Base-by-base conservation (phyloP, 1,140 invertebrate species). In the Copidosoma floridanum region DNA sequence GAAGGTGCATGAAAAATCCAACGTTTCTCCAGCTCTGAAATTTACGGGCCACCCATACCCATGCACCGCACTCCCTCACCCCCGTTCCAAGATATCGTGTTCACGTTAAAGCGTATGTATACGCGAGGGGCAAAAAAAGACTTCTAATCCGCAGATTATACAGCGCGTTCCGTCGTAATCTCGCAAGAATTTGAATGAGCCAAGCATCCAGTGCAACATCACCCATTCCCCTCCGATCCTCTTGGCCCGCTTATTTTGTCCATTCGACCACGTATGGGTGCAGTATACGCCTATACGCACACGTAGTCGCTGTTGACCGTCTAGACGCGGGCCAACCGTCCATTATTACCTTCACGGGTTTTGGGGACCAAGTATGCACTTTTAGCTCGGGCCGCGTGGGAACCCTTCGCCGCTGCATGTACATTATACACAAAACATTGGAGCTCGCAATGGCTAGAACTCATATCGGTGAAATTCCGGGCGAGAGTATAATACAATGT, bases 151-250 rank as follows among this genome's bases (percentile, higher is more conserved):
- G 61, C 23, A 71, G 68, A 77, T 76, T 78, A 75, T 75, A 72
- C 67, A 64, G 67, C 20, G 63, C 61, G 65, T 73, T 79, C 76
- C 75, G 72, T 73, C 73, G 71, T 71, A 79, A 79, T 79, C 78
- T 78, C 71, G 61, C 67, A 77, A 77, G 77, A 80, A 80, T 79
- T 76, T 79, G 77, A 79, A 80, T 79, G 78, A 56, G 75, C 65
- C 65, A 61, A 67, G 64, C 12, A 14, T 24, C 37, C n/a, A 58
- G 48, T 63, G 40, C 20, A 59, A n/a, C n/a, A n/a, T n/a, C n/a
- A n/a, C n/a, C n/a, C n/a, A n/a, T n/a, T n/a, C n/a, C 8, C 14
- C 32, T 37, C 32, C 18, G 43, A 14, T 6, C 6, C 29, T 8
- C 29, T 8, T 32, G 29, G 29, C 29, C 12, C 29, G 29, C 29